Conservation (phyloP, 2,113 vertebrate genomes). For the Saccopteryx leptura region DNA sequence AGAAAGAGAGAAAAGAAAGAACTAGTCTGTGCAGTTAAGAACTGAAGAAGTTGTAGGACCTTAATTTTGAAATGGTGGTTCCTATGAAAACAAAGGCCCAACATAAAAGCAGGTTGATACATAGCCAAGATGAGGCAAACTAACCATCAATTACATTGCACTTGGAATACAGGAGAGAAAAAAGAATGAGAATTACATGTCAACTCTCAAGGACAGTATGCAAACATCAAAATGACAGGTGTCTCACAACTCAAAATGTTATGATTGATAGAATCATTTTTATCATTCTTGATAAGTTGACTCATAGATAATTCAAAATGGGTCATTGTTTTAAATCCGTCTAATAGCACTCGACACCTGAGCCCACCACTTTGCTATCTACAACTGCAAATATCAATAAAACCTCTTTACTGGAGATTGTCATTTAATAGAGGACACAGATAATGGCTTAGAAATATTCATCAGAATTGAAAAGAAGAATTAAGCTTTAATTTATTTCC, state of each 20-base stretch:
- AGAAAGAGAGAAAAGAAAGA: not conserved
- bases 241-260: not conserved
- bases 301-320: not conserved
- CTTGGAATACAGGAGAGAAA: not conserved
- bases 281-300: not conserved
- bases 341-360: not conserved
- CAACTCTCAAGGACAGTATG: not conserved
- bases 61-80: conserved; percentile 15
- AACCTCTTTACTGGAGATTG: not conserved
- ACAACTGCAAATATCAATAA: not conserved
- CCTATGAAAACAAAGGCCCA: not conserved
- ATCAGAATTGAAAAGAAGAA: not conserved
- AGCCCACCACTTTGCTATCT: not conserved
- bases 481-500: not conserved
- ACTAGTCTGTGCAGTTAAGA: not conserved
- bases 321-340: not conserved
- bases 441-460: not conserved
- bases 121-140: not conserved
- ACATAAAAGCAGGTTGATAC: not conserved
- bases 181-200: not conserved
- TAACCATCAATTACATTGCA: not conserved
- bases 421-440: not conserved
- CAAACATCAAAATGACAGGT: not conserved
- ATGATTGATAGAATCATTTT: conserved; percentile 4
- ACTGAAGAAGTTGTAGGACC: not conserved